Evolutionary conservation across 2,888 invertebrate genomes (phyloP).

Genomic region (Drosophila eohydei): DNA sequence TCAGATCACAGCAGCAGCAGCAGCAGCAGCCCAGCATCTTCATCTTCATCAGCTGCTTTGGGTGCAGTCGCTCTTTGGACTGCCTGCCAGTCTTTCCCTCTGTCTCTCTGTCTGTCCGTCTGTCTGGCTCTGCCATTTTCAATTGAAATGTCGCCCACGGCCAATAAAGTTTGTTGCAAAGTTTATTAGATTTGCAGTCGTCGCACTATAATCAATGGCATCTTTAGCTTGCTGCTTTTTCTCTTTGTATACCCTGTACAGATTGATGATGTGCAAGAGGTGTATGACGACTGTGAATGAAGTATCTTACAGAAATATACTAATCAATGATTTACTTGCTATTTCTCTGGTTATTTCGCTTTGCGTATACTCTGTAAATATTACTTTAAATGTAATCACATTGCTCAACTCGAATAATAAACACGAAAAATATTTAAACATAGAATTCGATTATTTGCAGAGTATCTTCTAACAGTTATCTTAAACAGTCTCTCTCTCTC

Average conservation of each 20-base stretch:
- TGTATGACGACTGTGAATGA: too few relatives aligned
- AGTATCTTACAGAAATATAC: too few relatives aligned
- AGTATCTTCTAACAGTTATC: neutral
- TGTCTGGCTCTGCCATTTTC: constrained; percentile 51
- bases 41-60: constrained; percentile 34
- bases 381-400: neutral
- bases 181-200: constrained; percentile 57
- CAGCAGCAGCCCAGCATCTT: constrained; percentile 35
- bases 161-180: constrained; percentile 57
- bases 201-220: constrained; percentile 49
- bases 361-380: neutral
- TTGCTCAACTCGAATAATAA: too few relatives aligned
- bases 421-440: neutral
- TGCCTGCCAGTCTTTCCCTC: neutral
- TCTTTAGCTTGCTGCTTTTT: constrained; percentile 5
- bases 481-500: too few relatives aligned
- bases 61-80: constrained; percentile 50
- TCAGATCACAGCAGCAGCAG: constrained; percentile 3
- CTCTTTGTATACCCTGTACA: constrained; percentile 8
- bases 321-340: neutral
- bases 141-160: constrained; percentile 76
- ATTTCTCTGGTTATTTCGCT: neutral
- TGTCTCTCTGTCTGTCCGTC: neutral
- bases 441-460: neutral
- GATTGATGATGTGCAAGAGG: too few relatives aligned